A percentile compares a stretch with the other conserved stretches of the same genome.
phyloP scores from a whole-genome alignment of 2,888 invertebrate species.

The Leptopilina drosophilae region DNA sequence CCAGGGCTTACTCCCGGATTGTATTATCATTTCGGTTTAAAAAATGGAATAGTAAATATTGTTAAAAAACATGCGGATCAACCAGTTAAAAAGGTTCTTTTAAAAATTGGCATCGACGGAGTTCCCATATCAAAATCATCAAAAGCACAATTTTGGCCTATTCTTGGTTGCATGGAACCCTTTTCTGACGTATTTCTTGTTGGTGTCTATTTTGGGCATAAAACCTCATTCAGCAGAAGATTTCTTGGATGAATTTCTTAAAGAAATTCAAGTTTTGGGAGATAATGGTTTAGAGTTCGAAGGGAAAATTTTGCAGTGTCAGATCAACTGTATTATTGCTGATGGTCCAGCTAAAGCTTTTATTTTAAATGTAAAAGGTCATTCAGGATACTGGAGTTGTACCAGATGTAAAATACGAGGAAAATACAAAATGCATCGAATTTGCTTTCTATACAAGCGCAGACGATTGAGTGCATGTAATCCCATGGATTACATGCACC shows the following conservation, averaged over 20 bases:
- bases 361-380: conserved; percentile 7
- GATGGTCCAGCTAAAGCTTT: conserved; percentile 10
- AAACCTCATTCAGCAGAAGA: background rate
- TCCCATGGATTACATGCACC: conserved; percentile 23
- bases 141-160: conserved; percentile 1
- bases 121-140: background rate
- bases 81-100: background rate
- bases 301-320: background rate
- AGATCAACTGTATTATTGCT: background rate
- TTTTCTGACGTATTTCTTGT: background rate
- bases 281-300: background rate
- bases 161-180: background rate
- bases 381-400: conserved; percentile 2
- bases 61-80: background rate
- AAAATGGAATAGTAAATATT: background rate
- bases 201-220: background rate
- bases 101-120: conserved; percentile 6
- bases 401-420: conserved; percentile 8
- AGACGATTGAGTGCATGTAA: too few relatives aligned
- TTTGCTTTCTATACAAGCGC: background rate
- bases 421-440: background rate
- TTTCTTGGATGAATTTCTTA: background rate
- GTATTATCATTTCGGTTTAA: too few relatives aligned
- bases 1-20: too few relatives aligned
- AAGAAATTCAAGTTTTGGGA: background rate